phyloP scores from a whole-genome alignment of 2,888 invertebrate genomes.

The Lacanobia wlatinum region DNA sequence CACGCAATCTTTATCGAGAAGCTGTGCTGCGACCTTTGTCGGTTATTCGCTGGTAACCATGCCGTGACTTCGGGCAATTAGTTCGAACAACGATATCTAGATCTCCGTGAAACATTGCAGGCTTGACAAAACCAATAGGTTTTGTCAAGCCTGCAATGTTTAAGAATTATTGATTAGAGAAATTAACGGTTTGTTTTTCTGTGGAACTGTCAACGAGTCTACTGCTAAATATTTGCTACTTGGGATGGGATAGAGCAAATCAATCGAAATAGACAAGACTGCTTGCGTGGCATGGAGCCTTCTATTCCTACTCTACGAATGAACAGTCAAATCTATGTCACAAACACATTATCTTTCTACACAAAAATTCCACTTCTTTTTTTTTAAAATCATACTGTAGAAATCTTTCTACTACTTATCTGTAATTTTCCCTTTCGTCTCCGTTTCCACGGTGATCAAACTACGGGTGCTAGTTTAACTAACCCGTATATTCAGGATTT shows the following conservation, averaged over 20 bases:
- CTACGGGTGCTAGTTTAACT: neutral
- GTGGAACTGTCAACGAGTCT: neutral
- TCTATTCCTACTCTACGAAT: neutral
- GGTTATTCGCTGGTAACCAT: slow-evolving; percentile 74
- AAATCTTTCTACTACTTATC: neutral
- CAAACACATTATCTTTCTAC: neutral
- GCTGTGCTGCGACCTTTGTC: slow-evolving; percentile 78
- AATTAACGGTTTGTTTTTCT: slow-evolving; percentile 27
- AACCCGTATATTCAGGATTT: neutral
- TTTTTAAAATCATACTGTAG: neutral
- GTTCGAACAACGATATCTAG: slow-evolving; percentile 69
- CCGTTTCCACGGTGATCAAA: neutral
- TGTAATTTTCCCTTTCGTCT: neutral
- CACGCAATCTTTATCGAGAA: slow-evolving; percentile 74
- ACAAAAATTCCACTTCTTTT: neutral
- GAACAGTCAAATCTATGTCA: neutral
- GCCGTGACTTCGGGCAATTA: slow-evolving; percentile 79
- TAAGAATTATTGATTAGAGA: slow-evolving; percentile 42
- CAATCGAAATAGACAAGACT: neutral
- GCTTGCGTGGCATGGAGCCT: neutral
- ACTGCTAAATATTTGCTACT: neutral
- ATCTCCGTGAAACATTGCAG: slow-evolving; percentile 66
- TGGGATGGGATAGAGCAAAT: neutral
- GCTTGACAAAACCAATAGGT: too few relatives aligned
- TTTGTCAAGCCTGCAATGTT: slow-evolving; percentile 53